phyloP scores from a whole-genome alignment of 53 echinoderm and acorn worm species.

The Glandiceps talaboti region DNA sequence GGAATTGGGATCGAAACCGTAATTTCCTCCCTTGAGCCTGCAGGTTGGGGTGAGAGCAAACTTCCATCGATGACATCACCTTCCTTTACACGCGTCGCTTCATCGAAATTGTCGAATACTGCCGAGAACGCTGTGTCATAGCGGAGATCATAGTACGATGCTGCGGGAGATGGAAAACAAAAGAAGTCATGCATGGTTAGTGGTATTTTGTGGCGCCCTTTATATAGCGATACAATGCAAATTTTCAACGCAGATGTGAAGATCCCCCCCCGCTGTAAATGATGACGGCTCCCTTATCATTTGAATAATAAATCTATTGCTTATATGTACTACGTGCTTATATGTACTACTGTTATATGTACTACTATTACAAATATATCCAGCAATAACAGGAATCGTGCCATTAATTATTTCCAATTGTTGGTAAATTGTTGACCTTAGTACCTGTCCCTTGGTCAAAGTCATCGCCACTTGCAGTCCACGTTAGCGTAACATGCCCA shows the following conservation, averaged over 20 bases:
- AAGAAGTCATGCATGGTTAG: too few relatives aligned
- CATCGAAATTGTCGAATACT: background rate
- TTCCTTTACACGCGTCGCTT: background rate
- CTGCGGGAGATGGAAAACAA: background rate
- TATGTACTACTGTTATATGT: too few relatives aligned
- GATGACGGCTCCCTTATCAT: too few relatives aligned
- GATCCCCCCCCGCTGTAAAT: too few relatives aligned
- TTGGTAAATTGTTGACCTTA: background rate
- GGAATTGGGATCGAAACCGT: background rate
- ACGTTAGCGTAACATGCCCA: constrained; percentile 14
- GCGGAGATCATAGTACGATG: background rate
- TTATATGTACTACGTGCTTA: too few relatives aligned
- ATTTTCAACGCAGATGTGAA: too few relatives aligned
- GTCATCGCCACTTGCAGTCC: constrained; percentile 77
- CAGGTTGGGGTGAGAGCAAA: background rate
- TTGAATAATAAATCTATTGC: too few relatives aligned
- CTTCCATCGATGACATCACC: background rate
- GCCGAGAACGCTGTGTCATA: background rate
- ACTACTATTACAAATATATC: too few relatives aligned
- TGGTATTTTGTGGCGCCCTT: too few relatives aligned
- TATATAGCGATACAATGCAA: too few relatives aligned
- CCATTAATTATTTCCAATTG: too few relatives aligned
- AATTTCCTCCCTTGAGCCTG: background rate
- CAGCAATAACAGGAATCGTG: too few relatives aligned
- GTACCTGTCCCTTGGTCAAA: constrained; percentile 65